A percentile compares a stretch with the other conserved stretches of the same genome.
These are phyloP conservation scores for Arbacia lixula DNA, from an alignment of 53 echinoderm and acorn worm species.

Conservation along the genomic window DNA sequence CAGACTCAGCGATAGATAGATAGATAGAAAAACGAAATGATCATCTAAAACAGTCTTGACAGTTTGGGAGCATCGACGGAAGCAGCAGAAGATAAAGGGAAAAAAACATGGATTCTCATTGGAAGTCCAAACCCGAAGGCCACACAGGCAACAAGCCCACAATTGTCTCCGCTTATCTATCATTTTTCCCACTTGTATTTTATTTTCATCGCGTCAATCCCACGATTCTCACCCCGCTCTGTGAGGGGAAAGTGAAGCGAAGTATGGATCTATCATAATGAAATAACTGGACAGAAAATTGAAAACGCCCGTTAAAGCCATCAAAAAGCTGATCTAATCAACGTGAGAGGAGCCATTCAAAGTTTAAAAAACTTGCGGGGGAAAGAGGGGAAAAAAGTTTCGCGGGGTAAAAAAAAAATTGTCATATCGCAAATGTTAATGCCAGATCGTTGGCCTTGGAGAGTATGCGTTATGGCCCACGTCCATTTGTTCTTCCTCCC, in stretches of 20 bases:
- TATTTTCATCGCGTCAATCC: slow-evolving; percentile 41
- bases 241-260: background rate
- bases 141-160: background rate
- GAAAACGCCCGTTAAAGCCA: slow-evolving; percentile 32
- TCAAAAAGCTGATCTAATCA: slow-evolving; percentile 59
- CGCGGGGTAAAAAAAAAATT: slow-evolving; percentile 28
- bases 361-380: slow-evolving; percentile 25
- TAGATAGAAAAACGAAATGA: slow-evolving; percentile 14
- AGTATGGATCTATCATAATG: slow-evolving; percentile 40
- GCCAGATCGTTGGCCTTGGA: background rate
- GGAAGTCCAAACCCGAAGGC: slow-evolving; percentile 36
- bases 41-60: slow-evolving; percentile 31
- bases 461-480: too few relatives aligned
- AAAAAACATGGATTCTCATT: slow-evolving; percentile 53
- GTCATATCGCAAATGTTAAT: slow-evolving; percentile 47
- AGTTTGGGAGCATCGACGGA: background rate
- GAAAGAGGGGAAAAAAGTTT: too few relatives aligned
- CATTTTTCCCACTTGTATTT: slow-evolving; percentile 47
- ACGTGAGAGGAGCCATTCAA: background rate
- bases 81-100: background rate
- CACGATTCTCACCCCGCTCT: slow-evolving; percentile 2
- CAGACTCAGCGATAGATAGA: slow-evolving; percentile 21
- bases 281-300: slow-evolving; percentile 49
- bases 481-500: too few relatives aligned
- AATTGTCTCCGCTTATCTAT: slow-evolving; percentile 32